Conservation (phyloP, 2,113 vertebrate species). For the Nicator chloris region DNA sequence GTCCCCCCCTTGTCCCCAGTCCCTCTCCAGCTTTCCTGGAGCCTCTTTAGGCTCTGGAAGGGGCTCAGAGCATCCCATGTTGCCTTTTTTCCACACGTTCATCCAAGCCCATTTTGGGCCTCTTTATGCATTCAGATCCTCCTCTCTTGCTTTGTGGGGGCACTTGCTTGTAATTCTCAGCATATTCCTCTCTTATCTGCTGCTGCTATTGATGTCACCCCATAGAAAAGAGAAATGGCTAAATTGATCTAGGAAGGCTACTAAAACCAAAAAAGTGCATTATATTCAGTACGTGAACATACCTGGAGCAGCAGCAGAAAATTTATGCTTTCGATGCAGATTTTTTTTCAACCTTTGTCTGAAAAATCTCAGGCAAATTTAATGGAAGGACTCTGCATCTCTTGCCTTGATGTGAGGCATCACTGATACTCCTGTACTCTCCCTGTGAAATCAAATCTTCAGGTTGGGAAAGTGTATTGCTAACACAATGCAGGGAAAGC, state of each 20-base stretch:
- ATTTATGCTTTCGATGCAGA: background rate
- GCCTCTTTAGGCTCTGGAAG: background rate
- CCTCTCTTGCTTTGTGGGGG: background rate
- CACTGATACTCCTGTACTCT: background rate
- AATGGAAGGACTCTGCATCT: background rate
- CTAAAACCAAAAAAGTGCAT: background rate
- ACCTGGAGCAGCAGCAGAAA: background rate
- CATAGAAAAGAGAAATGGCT: background rate
- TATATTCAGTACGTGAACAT: background rate
- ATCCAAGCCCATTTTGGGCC: background rate
- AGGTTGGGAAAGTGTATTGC: background rate
- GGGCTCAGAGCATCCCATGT: background rate
- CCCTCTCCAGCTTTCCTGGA: background rate
- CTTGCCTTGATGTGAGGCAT: background rate
- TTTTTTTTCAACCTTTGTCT: background rate
- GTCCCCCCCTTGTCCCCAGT: background rate
- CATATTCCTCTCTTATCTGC: background rate
- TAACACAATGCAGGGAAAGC: background rate
- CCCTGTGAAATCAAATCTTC: background rate
- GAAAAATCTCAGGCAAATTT: background rate
- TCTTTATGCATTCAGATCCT: background rate
- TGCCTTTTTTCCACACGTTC: fast-evolving
- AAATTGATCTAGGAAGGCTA: background rate
- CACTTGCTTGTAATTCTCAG: background rate
- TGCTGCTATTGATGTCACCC: background rate